Base-by-base conservation (phyloP, 64 coral and sea anemone species). In the Stichodactyla helianthus region DNA sequence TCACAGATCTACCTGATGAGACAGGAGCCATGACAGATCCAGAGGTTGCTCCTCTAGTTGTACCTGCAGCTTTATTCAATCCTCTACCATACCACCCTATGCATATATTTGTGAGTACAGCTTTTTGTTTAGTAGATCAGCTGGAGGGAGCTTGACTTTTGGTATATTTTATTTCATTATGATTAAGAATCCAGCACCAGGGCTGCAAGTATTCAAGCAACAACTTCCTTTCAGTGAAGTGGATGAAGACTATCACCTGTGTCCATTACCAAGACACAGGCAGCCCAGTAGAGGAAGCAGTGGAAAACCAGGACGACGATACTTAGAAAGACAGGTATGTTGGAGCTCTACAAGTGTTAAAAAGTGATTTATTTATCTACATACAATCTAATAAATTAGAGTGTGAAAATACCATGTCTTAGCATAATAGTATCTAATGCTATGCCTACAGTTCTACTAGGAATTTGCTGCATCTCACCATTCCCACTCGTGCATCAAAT, bases 161-260 rank as follows among this genome's bases (percentile, higher is more conserved):
- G 9, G 55, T 4, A 58, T 15, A 58, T 58, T 58, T 9, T 58
- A 58, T 51, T 54, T 87, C 26, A 77, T 77, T 10, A 0, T 77
- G 71, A 50, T 9, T 44, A 61, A 99, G 97, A 99, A 99, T 22
- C 93, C 97, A 28, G 85, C 93, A 50, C 97, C 97, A 84, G 93
- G 93, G 1, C 88, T 99, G 12, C 93, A 95, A 67, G 90, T 91
- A 15, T 92, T 95, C 27, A 89, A 99, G 74, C 79, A 81, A 28
- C 93, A 84, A 23, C 80, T 99, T 28, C 93, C 93, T 53, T 99
- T 95, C 79, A 79, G 89, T 44, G 91, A 99, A 85, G 91, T 92
- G 22, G 97, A 99, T 61, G 97, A 99, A 83, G 97, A 99, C 56
- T 99, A 93, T 87, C 93, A 95, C 53, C 44, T 99, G 20, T 95